Conservation (phyloP, 2,113 vertebrate species). For the Melanocharis versteri region DNA sequence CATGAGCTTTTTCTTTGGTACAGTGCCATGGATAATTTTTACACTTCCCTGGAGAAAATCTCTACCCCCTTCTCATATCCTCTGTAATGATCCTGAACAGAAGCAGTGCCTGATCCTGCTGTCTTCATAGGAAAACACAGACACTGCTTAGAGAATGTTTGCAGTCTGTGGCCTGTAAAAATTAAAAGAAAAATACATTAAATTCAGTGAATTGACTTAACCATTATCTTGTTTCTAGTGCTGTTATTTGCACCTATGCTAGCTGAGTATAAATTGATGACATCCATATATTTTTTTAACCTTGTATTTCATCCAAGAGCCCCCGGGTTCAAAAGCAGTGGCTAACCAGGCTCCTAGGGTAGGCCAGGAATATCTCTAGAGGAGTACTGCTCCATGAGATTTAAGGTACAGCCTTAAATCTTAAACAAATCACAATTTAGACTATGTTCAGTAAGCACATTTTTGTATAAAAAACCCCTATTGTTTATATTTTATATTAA, state of each 20-base stretch:
- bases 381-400: neutral
- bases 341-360: neutral
- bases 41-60: neutral
- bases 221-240: neutral
- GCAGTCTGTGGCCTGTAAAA: neutral
- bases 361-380: neutral
- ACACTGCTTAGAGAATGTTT: neutral
- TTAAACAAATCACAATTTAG: neutral
- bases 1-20: neutral
- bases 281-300: neutral
- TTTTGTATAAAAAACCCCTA: neutral
- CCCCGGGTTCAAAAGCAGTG: neutral
- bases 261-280: neutral
- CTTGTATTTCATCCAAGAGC: neutral
- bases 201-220: neutral
- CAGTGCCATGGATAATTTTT: neutral
- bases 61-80: neutral
- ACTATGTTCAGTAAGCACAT: neutral
- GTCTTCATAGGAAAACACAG: neutral
- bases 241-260: neutral
- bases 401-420: neutral
- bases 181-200: neutral
- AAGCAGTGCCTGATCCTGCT: neutral
- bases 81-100: neutral
- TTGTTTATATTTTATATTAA: neutral